Evolutionary conservation across 2,797 vertebrate species (phyloP).

Genomic region (Selene dorsalis): DNA sequence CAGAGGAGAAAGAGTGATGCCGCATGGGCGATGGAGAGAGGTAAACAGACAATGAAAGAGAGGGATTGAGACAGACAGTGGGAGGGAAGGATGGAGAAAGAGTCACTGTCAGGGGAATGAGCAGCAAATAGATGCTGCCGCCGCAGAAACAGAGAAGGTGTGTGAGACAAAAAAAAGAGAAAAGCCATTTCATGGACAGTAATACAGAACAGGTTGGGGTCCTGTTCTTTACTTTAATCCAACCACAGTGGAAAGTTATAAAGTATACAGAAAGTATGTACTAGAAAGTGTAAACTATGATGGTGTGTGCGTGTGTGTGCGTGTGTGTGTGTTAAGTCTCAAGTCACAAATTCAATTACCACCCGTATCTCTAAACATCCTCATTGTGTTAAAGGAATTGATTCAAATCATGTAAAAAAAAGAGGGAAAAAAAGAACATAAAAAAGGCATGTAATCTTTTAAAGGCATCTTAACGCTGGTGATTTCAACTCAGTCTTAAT

Average conservation of each 20-base stretch:
- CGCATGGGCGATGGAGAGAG: constrained; percentile 69
- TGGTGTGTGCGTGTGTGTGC: too few relatives aligned
- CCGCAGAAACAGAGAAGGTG: constrained; percentile 43
- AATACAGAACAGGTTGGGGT: constrained; percentile 40
- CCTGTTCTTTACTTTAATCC: constrained; percentile 21
- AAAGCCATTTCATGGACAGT: constrained; percentile 60
- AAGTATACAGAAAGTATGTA: constrained; percentile 28
- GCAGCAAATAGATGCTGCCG: constrained; percentile 54
- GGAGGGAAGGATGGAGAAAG: constrained; percentile 55
- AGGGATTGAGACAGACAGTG: constrained; percentile 65
- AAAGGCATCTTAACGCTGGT: neutral
- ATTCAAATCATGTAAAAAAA: constrained; percentile 11
- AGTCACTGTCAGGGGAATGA: constrained; percentile 67
- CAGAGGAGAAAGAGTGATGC: constrained; percentile 75
- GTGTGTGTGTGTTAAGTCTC: too few relatives aligned
- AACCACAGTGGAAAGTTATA: constrained; percentile 23
- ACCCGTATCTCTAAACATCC: neutral
- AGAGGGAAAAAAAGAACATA: too few relatives aligned
- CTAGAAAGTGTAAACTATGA: neutral
- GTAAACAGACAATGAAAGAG: constrained; percentile 79
- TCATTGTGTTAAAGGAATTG: neutral
- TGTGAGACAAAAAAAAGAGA: constrained; percentile 44
- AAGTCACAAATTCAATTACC: neutral
- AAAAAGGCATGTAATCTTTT: neutral
- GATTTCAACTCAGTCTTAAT: constrained; percentile 59